Percentiles rank a stretch among this genome's conserved stretches.
These are phyloP conservation scores for Belonocnema kinseyi DNA, from an alignment of 1,140 invertebrate genomes.

Conservation along the genomic window DNA sequence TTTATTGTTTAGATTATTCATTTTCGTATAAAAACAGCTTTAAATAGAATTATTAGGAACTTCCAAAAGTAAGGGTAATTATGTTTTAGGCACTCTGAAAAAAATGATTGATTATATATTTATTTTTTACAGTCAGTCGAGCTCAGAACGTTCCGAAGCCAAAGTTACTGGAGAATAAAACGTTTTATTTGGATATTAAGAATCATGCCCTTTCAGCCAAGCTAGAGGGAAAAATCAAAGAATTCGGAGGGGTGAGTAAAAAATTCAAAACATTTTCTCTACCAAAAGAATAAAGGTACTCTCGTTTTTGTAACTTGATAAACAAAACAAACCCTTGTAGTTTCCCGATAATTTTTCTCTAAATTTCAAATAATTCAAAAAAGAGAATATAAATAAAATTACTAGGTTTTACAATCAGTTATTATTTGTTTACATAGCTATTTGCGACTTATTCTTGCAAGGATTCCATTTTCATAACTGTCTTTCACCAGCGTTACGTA, in stretches of 20 bases:
- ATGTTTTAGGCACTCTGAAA: too few species aligned
- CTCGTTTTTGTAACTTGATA: neutral
- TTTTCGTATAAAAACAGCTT: too few species aligned
- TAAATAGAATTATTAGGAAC: too few species aligned
- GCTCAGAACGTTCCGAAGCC: slow-evolving; percentile 73
- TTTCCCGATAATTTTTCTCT: neutral
- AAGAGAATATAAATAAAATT: too few species aligned
- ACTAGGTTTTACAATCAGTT: too few species aligned
- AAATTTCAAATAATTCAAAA: too few species aligned
- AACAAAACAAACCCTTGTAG: neutral
- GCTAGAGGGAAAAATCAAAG: slow-evolving; percentile 80
- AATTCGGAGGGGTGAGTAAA: slow-evolving; percentile 81
- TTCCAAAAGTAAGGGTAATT: too few species aligned
- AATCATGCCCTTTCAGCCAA: slow-evolving; percentile 79
- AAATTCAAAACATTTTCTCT: neutral
- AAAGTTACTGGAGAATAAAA: slow-evolving; percentile 78
- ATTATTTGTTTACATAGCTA: too few species aligned
- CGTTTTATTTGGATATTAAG: slow-evolving; percentile 84
- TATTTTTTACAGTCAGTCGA: slow-evolving; percentile 58
- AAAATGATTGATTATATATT: slow-evolving; percentile 12
- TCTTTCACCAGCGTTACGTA: too few species aligned
- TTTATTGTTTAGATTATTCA: too few species aligned
- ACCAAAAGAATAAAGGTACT: neutral
- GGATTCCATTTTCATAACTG: too few species aligned
- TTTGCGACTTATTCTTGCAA: too few species aligned